Base-by-base conservation (phyloP, 2,888 invertebrate genomes). In the Monopis laevigella region DNA sequence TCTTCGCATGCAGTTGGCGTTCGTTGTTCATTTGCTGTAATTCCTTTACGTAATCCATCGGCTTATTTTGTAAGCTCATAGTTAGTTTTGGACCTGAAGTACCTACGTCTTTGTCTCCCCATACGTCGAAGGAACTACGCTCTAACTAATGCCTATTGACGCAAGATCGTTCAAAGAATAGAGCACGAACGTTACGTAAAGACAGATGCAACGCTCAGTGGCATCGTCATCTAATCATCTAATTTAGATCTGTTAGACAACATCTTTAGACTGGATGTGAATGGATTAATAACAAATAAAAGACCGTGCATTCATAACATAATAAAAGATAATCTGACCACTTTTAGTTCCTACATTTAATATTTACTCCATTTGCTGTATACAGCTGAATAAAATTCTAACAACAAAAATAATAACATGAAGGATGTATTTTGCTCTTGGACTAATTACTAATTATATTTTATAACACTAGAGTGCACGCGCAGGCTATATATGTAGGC, bases 1-100 rank as follows among this genome's bases (percentile, higher is more conserved):
- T 45, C 39, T 56, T 55, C 45, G 46, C 48, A 60, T 63, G 59
- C 64, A 52, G 43, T 44, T 39, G 50, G 48, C 58, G 53, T 58
- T 49, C 54, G 58, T 60, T 53, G 51, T 52, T 60, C 56, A 57
- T 59, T 50, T 53, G 49, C 44, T 47, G 47, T 43, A 51, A 51
- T 48, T 17, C 43, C 29, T 46, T 65, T 62, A 54, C 55, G 55
- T 50, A 61, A 67, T 43, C 39, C 42, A 48, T 51, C 42, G 51
- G 42, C 47, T 48, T 48, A 47, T 57, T 52, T 56, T 52, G 53
- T 52, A 58, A 58, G 48, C 43, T 12, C 18, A 14, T 18, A 13
- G 7, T n/a, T 5, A 29, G 7, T 29, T 29, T 29, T 12, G 29
- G 16, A 30, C n/a, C n/a, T n/a, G n/a, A n/a, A n/a, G n/a, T n/a